These are phyloP conservation scores for Epinotia ramella DNA, from an alignment of 2,888 invertebrate genomes.

Conservation along the genomic window DNA sequence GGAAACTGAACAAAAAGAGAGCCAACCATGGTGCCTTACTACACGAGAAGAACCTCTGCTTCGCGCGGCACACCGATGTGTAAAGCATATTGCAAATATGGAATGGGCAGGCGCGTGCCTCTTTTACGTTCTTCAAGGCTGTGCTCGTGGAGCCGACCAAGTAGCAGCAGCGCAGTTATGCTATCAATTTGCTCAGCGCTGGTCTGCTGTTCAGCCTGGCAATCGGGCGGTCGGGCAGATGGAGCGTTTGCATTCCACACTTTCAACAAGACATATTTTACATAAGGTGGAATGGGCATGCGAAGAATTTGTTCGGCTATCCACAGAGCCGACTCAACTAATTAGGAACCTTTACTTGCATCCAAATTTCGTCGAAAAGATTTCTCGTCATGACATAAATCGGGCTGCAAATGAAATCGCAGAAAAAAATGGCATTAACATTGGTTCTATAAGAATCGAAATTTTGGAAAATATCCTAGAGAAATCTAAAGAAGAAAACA, in stretches of 20 bases:
- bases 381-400: conserved; percentile 75
- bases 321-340: conserved; percentile 78
- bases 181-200: conserved; percentile 81
- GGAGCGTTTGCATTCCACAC: conserved; percentile 76
- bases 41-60: conserved; percentile 77
- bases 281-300: conserved; percentile 80
- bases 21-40: conserved; percentile 74
- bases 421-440: conserved; percentile 79
- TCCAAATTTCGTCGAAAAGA: conserved; percentile 74
- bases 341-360: conserved; percentile 78
- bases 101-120: conserved; percentile 84
- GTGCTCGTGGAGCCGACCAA: conserved; percentile 82
- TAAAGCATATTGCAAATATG: conserved; percentile 80
- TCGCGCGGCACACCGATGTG: conserved; percentile 79
- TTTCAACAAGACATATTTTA: conserved; percentile 79
- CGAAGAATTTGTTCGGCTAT: conserved; percentile 76
- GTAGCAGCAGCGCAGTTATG: conserved; percentile 81
- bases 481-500: conserved; percentile 63
- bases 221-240: conserved; percentile 80
- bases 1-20: conserved; percentile 64
- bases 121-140: conserved; percentile 81
- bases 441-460: conserved; percentile 78
- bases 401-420: conserved; percentile 81
- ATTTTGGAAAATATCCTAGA: conserved; percentile 79
- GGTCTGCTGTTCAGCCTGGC: conserved; percentile 79